Percentiles rank a stretch among this genome's conserved stretches.
Evolutionary conservation across 2,888 invertebrate species (phyloP).

Genomic region (Sminthurinus aureus): DNA sequence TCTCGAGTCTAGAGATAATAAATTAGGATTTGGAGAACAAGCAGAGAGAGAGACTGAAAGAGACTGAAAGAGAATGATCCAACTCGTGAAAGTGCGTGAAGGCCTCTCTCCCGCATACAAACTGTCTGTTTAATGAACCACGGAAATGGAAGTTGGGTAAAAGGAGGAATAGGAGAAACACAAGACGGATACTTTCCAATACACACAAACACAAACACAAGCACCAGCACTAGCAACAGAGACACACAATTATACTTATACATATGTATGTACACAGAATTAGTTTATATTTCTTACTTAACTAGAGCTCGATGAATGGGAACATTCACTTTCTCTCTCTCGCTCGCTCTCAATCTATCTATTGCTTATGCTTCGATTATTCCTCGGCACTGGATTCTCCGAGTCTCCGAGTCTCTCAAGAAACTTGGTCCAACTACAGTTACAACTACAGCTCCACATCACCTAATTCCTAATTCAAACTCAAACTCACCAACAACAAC

Average conservation of each 20-base stretch:
- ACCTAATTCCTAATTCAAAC: not conserved
- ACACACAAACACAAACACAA: too few relatives aligned
- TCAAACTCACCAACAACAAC: not conserved
- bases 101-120: conserved; percentile 19
- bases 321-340: not conserved
- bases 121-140: conserved; percentile 32
- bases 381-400: too few relatives aligned
- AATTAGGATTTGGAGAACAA: not conserved
- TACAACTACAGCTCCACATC: too few relatives aligned
- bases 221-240: too few relatives aligned
- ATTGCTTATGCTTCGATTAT: too few relatives aligned
- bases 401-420: too few relatives aligned
- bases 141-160: not conserved
- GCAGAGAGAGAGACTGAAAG: not conserved
- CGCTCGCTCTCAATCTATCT: not conserved
- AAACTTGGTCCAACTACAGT: too few relatives aligned
- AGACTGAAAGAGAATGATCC: not conserved
- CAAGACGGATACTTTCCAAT: too few relatives aligned
- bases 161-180: too few relatives aligned
- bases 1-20: not conserved
- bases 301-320: not conserved
- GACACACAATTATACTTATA: not conserved
- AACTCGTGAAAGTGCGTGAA: not conserved
- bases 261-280: not conserved
- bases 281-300: not conserved